Evolutionary conservation across 1,140 invertebrate genomes (phyloP).

Genomic region (Wiebesia pumilae): DNA sequence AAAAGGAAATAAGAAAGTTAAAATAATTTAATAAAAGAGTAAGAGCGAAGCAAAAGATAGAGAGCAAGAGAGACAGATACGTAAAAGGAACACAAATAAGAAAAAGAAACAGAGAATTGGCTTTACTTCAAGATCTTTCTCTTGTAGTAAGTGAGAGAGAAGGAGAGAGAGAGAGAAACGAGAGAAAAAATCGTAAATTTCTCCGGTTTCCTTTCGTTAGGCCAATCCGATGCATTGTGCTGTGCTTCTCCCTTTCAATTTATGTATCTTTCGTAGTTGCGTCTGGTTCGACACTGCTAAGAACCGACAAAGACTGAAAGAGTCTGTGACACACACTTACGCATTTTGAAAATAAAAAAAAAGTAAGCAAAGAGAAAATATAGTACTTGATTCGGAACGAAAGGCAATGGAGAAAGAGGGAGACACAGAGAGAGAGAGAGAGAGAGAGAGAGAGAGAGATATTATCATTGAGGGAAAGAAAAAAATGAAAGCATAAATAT

Average conservation of each 20-base stretch:
- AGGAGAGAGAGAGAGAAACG: not conserved
- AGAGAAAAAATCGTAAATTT: constrained; percentile 55
- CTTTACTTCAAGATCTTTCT: constrained; percentile 15
- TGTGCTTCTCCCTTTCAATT: constrained; percentile 56
- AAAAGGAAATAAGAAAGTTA: not conserved
- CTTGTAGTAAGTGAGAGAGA: not conserved
- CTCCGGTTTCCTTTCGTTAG: constrained; percentile 57
- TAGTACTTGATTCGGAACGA: not conserved
- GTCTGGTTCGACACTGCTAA: constrained; percentile 49
- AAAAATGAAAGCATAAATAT: too few relatives aligned
- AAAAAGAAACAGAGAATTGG: not conserved
- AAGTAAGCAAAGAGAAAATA: constrained; percentile 10
- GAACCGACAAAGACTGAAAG: constrained; percentile 46
- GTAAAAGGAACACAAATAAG: not conserved
- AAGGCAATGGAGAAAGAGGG: not conserved
- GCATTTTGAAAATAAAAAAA: constrained; percentile 15
- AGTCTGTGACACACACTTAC: constrained; percentile 12
- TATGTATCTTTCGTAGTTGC: constrained; percentile 57
- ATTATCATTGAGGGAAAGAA: too few relatives aligned
- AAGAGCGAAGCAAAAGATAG: not conserved
- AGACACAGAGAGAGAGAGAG: not conserved
- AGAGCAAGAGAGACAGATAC: not conserved
- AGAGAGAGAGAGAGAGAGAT: too few relatives aligned
- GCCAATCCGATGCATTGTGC: constrained; percentile 55
- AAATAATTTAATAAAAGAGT: not conserved